Evolutionary conservation across 2,797 vertebrate genomes (phyloP).

Genomic region (Xyrichtys novacula): DNA sequence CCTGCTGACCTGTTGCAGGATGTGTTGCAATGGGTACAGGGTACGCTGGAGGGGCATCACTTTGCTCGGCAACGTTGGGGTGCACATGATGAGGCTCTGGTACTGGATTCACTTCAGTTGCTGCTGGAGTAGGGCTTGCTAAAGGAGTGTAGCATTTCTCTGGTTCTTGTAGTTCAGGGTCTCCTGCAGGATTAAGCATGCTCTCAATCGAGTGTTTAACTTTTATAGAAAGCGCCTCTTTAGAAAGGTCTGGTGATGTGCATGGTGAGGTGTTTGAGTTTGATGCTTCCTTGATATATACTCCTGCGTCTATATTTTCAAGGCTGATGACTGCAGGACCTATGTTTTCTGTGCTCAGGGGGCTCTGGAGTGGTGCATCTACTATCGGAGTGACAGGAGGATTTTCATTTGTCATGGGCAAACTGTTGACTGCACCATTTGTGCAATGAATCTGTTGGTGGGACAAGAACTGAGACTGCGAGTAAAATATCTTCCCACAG

Average conservation of each 20-base stretch:
- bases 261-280: constrained; percentile 54
- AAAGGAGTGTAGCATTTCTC: constrained; percentile 79
- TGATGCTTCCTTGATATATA: constrained; percentile 56
- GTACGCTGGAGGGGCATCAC: constrained; percentile 45
- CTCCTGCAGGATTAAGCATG: constrained; percentile 72
- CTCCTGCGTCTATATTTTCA: constrained; percentile 57
- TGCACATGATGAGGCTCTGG: constrained; percentile 38
- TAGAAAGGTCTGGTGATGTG: constrained; percentile 54
- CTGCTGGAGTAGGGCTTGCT: constrained; percentile 61
- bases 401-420: constrained; percentile 69
- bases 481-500: constrained; percentile 95
- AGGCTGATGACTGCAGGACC: constrained; percentile 36
- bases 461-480: constrained; percentile 91
- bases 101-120: constrained; percentile 44
- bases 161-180: constrained; percentile 62
- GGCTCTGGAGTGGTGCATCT: constrained; percentile 47
- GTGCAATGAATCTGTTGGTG: constrained; percentile 89
- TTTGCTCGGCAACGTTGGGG: constrained; percentile 30
- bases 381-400: constrained; percentile 58
- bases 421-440: constrained; percentile 67
- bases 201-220: constrained; percentile 82
- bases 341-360: constrained; percentile 35
- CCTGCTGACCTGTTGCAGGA: constrained; percentile 49
- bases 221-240: constrained; percentile 64
- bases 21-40: constrained; percentile 44